Conservation (phyloP, 2,797 vertebrate species). For the Loris lydekkerianus region DNA sequence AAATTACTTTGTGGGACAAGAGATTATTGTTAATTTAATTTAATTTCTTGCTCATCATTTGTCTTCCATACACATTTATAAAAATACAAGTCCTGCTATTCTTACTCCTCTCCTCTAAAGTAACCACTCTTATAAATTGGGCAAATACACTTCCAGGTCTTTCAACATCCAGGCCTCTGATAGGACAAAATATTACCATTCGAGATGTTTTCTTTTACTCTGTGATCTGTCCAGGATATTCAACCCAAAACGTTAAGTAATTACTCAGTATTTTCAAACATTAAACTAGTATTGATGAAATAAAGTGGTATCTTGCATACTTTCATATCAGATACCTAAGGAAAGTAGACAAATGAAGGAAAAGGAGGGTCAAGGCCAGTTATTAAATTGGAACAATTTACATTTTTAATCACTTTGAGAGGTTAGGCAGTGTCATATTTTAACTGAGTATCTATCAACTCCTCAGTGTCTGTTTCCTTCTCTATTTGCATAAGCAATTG, state of each 20-base stretch:
- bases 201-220: neutral
- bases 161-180: neutral
- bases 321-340: neutral
- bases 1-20: constrained; percentile 5
- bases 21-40: neutral
- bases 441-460: constrained; percentile 73
- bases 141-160: neutral
- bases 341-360: neutral
- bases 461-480: constrained; percentile 68
- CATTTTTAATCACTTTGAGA: constrained; percentile 81
- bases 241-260: neutral
- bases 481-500: constrained; percentile 85
- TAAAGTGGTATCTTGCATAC: neutral
- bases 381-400: constrained; percentile 75
- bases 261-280: neutral
- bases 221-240: neutral
- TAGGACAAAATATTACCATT: neutral
- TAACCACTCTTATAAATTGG: neutral
- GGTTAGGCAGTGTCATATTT: constrained; percentile 75
- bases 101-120: neutral
- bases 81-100: neutral
- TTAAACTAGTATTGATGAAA: neutral
- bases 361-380: constrained; percentile 46
- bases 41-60: neutral
- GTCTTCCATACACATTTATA: neutral